Evolutionary conservation across 2,888 invertebrate genomes (phyloP), one percentile per base, ranked within the genome.

Genomic region (Cosmia trapezina): DNA sequence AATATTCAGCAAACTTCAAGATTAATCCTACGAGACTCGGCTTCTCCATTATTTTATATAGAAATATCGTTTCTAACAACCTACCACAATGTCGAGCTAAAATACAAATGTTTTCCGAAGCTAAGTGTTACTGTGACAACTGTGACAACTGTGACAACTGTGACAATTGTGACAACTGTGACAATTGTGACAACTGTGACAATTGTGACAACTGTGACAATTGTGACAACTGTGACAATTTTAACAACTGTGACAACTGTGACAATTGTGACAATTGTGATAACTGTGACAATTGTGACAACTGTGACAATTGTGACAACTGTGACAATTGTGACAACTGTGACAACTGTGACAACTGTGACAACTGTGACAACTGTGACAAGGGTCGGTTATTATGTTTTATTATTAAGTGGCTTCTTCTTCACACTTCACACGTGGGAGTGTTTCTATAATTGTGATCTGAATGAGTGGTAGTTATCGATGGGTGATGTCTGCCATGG

Each of bases 1-100:
- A 69, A 83, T 73, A 83, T 69, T 79, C 59, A 54, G 11, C 63
- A 53, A 62, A 66, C 54, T 66, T 78, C 33, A 59, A n/a, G 51
- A 78, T 82, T 64, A 78, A 61, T 71, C 63, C 59, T 54, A 4
- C 14, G 59, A 62, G 72, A 61, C 51, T 56, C 49, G 17, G 33
- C 22, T 49, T 37, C 53, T 76, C 49, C 37, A 37, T 70, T 56
- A 78, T 78, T 81, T 71, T 67, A 63, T 37, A 53, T 14, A 45
- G 37, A 78, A 63, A 65, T 77, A 66, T 81, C 33, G n/a, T 54
- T 49, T 57, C 45, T 12, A 22, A 51, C 28, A 19, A 51, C 57
- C 56, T 51, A 17, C 28, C 41, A 49, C 47, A 64, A 51, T 43
- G 14, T 33, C 17, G 41, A 37, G 49, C 33, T 56, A 7, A 69